phyloP scores from a whole-genome alignment of 2,888 invertebrate species.

The Phengaris arion region DNA sequence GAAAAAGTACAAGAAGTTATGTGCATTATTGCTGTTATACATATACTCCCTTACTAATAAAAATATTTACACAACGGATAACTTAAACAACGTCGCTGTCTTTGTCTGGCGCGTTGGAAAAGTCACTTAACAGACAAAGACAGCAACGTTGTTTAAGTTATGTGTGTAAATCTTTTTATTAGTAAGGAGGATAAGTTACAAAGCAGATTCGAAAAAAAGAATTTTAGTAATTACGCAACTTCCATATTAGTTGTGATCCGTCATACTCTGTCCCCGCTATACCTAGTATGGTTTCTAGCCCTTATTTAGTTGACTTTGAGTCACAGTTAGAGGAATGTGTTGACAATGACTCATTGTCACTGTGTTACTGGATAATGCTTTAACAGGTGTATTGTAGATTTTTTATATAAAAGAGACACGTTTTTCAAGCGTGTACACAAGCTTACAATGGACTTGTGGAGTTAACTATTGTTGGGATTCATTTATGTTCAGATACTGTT shows the following conservation, averaged over 20 bases:
- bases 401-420: slow-evolving; percentile 26
- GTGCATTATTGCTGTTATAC: no score
- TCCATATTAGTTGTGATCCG: slow-evolving; percentile 42
- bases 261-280: slow-evolving; percentile 61
- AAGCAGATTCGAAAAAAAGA: neutral
- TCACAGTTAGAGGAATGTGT: slow-evolving; percentile 59
- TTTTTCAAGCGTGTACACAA: neutral
- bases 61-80: no score
- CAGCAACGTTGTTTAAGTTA: no score
- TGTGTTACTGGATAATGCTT: slow-evolving; percentile 57
- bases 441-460: neutral
- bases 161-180: no score
- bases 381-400: slow-evolving; percentile 59
- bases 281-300: slow-evolving; percentile 66
- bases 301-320: slow-evolving; percentile 66
- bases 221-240: neutral
- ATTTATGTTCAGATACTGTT: no score
- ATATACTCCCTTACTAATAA: no score
- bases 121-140: no score
- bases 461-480: neutral
- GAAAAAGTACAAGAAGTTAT: no score
- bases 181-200: no score
- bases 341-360: slow-evolving; percentile 63
- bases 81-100: no score
- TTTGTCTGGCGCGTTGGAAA: no score